A percentile compares a stretch with the other conserved stretches of the same genome.
Evolutionary conservation across 2,888 invertebrate genomes (phyloP).

Genomic region (Callyntrura sp.): DNA sequence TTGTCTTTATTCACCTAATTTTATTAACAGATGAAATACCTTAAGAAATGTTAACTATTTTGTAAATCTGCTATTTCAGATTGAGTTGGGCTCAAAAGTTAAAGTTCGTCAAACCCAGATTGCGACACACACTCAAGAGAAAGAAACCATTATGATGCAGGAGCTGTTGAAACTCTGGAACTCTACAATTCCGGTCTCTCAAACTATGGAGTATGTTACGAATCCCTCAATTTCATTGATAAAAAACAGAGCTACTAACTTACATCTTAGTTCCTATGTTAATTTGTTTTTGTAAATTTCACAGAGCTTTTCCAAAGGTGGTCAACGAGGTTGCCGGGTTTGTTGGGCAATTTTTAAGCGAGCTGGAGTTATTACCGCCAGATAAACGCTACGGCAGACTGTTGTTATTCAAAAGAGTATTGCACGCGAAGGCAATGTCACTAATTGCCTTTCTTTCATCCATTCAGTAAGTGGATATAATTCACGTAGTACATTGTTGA

Average conservation of each 20-base stretch:
- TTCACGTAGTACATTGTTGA: too few relatives aligned
- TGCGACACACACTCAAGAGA: constrained; percentile 74
- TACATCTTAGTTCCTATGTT: not conserved
- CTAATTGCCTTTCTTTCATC: constrained; percentile 81
- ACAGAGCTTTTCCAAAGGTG: constrained; percentile 80
- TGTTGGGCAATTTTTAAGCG: constrained; percentile 81
- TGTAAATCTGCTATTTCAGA: too few relatives aligned
- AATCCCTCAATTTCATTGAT: too few relatives aligned
- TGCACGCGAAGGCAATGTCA: constrained; percentile 82
- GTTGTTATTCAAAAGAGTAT: constrained; percentile 79
- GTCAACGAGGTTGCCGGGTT: constrained; percentile 82
- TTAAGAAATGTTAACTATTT: not conserved
- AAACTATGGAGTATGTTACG: constrained; percentile 79
- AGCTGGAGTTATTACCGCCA: constrained; percentile 79
- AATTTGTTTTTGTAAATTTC: constrained; percentile 2
- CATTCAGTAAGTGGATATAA: constrained; percentile 76
- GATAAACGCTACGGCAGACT: constrained; percentile 80
- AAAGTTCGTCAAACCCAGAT: constrained; percentile 81
- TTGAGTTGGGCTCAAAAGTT: constrained; percentile 81
- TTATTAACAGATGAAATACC: not conserved
- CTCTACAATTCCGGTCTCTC: constrained; percentile 71
- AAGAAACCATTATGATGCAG: constrained; percentile 79
- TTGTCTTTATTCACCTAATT: constrained; percentile 1
- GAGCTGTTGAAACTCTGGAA: constrained; percentile 82
- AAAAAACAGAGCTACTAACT: too few relatives aligned